phyloP scores from a whole-genome alignment of 2,888 invertebrate species.

The Phalangium opilio region DNA sequence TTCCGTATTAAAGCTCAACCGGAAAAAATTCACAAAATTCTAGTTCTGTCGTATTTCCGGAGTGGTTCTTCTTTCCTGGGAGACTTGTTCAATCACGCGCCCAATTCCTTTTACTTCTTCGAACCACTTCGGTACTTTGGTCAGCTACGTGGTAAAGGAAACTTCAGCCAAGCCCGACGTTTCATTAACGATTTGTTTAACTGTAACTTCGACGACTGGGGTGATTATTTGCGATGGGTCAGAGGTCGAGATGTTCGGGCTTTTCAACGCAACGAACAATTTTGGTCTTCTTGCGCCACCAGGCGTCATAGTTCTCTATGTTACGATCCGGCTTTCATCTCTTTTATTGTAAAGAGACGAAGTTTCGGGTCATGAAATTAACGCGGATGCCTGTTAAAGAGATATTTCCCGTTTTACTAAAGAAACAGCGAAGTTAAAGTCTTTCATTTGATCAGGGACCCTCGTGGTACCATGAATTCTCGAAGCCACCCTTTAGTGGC shows the following conservation, averaged over 20 bases:
- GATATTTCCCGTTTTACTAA: constrained; percentile 17
- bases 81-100: constrained; percentile 19
- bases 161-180: constrained; percentile 4
- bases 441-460: constrained; percentile 23
- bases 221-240: constrained; percentile 14
- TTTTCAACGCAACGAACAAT: constrained; percentile 18
- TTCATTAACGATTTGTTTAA: constrained; percentile 13
- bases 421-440: constrained; percentile 19
- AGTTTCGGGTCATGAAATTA: constrained; percentile 22
- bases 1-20: too few species aligned
- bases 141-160: too few species aligned
- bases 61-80: constrained; percentile 22
- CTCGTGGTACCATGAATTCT: constrained; percentile 24
- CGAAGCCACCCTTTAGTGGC: constrained; percentile 19
- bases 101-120: constrained; percentile 23
- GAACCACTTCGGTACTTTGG: constrained; percentile 23
- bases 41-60: constrained; percentile 15
- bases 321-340: constrained; percentile 20
- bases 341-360: constrained; percentile 21
- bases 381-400: constrained; percentile 22
- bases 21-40: neutral
- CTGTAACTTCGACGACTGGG: constrained; percentile 15
- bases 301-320: constrained; percentile 14
- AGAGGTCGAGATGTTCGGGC: constrained; percentile 13
- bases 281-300: constrained; percentile 20